Base-by-base conservation (phyloP, 2,888 invertebrate species). In the Stomorhina lunata region DNA sequence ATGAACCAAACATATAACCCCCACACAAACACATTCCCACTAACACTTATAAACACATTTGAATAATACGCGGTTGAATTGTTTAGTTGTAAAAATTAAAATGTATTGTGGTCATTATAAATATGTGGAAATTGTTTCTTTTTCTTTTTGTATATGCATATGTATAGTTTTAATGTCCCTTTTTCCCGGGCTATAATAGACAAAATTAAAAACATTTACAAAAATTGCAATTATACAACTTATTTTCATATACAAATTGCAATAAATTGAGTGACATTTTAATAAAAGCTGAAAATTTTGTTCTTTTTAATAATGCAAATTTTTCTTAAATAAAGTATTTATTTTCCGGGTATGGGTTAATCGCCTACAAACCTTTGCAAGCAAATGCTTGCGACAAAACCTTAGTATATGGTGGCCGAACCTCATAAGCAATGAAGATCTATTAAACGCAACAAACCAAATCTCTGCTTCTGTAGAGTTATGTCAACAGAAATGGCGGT, bases 241-340 rank as follows among this genome's bases (percentile, higher is more conserved):
- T 76, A 20, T 48, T 76, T 55, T 55, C 7, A 45, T 76, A 57
- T 20, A 65, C 27, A 45, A 80, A 65, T 32, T 78, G 84, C 84
- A 84, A 86, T 85, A 86, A 86, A 85, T 86, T 84, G 85, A 71
- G 84, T 85, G 86, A 84, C 82, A 84, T 84, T 83, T 84, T 84
- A 85, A 83, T 82, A 59, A 81, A 79, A 71, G 17, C 7, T 34
- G 22, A 17, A 17, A 43, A 57, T 40, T n/a, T 15, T 15, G 45
- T 63, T 61, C n/a, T 68, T 29, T 4, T 61, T 37, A 48, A 59
- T 65, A 73, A 73, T 61, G 48, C 43, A 45, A 22, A 50, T 75
- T 75, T 34, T 43, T 25, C 25, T 27, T n/a, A 61, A 12, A 45
- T 43, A 65, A 34, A n/a, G n/a, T n/a, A n/a, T n/a, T n/a, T n/a